Conservation (phyloP, 2,797 vertebrate genomes). For the Aulostomus chinensis region DNA sequence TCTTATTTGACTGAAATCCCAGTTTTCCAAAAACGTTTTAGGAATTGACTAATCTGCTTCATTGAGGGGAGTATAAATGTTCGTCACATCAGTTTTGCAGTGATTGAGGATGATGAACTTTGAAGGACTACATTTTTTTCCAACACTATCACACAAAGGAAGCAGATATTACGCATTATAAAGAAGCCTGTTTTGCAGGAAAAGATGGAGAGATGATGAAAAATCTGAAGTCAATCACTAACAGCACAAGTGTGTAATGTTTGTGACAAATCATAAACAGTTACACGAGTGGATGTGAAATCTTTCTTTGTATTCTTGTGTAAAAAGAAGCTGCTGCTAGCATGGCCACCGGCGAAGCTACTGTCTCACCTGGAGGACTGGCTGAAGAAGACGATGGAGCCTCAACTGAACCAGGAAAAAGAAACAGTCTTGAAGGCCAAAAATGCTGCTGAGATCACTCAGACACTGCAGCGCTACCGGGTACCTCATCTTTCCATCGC, state of each 20-base stretch:
- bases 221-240: neutral
- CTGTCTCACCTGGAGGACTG: conserved; percentile 83
- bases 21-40: conserved; percentile 50
- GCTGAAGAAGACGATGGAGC: conserved; percentile 77
- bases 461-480: conserved; percentile 79
- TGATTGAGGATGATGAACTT: no score
- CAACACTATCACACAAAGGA: no score
- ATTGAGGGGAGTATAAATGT: conserved; percentile 39
- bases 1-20: neutral
- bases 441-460: conserved; percentile 66
- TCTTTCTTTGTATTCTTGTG: neutral
- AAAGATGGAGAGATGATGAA: no score
- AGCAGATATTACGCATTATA: no score
- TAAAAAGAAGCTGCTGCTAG: conserved; percentile 77
- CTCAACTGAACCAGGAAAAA: conserved; percentile 47
- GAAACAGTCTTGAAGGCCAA: conserved; percentile 40
- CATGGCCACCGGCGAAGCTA: conserved; percentile 78
- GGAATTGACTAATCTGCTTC: conserved; percentile 16
- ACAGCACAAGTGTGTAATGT: neutral
- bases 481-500: conserved; percentile 59
- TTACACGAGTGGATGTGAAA: neutral
- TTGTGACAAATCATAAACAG: neutral
- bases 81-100: conserved; percentile 13
- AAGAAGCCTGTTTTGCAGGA: no score
- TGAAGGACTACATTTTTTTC: no score